Percentiles rank a stretch among this genome's conserved stretches.
Evolutionary conservation across 2,888 invertebrate genomes (phyloP).

Genomic region (Ormia ochracea): DNA sequence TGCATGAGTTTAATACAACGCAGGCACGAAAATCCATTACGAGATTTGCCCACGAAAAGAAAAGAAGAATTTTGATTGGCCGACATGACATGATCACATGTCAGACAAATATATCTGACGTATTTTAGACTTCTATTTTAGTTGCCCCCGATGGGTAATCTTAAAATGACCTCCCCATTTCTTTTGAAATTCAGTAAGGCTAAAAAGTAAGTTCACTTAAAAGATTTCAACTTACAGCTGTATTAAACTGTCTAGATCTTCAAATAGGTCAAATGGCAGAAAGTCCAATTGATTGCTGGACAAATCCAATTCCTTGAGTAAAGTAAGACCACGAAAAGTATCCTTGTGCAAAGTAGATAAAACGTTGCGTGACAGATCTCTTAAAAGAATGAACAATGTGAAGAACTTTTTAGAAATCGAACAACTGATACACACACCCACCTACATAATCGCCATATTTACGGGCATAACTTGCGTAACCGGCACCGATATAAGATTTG

Average conservation of each 20-base stretch:
- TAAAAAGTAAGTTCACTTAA: neutral
- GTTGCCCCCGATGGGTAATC: too few relatives aligned
- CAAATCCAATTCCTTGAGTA: constrained; percentile 81
- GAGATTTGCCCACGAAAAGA: too few relatives aligned
- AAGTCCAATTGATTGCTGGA: constrained; percentile 83
- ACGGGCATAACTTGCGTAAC: constrained; percentile 81
- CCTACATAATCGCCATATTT: constrained; percentile 81
- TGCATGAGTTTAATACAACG: too few relatives aligned
- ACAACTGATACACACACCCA: neutral
- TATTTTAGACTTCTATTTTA: too few relatives aligned
- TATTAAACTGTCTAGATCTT: constrained; percentile 79
- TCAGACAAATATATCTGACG: too few relatives aligned
- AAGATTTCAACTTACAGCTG: constrained; percentile 79
- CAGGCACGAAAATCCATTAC: too few relatives aligned
- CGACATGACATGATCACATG: too few relatives aligned
- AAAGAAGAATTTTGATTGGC: too few relatives aligned
- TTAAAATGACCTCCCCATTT: too few relatives aligned
- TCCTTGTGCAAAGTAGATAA: constrained; percentile 82
- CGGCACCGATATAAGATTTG: constrained; percentile 79
- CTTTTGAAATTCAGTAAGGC: neutral
- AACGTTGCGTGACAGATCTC: constrained; percentile 83
- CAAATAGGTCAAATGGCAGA: constrained; percentile 81
- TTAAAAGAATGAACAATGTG: constrained; percentile 66
- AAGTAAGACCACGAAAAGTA: constrained; percentile 80
- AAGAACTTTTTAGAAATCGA: neutral